These are phyloP conservation scores for Melieria omissa DNA, from an alignment of 2,888 invertebrate genomes.

Conservation along the genomic window DNA sequence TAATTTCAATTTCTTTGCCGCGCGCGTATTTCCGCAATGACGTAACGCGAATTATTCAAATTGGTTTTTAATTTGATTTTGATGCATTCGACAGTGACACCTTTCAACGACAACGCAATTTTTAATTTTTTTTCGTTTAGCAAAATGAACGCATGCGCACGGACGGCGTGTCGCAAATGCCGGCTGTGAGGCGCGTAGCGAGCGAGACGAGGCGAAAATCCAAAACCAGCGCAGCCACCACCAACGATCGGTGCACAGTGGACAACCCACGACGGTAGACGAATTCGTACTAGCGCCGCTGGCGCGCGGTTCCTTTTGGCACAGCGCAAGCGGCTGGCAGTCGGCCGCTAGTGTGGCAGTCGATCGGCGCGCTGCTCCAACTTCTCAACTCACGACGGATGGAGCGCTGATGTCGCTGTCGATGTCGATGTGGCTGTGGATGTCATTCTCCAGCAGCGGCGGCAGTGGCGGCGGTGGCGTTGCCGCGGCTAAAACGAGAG, in stretches of 20 bases:
- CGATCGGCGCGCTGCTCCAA: constrained; percentile 10
- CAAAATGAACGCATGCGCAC: constrained; percentile 17
- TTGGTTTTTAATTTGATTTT: constrained; percentile 29
- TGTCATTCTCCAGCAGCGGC: background rate
- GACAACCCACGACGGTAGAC: constrained; percentile 47
- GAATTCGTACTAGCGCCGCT: constrained; percentile 46
- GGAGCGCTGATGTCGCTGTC: background rate
- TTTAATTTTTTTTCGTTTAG: constrained; percentile 41
- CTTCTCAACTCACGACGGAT: background rate
- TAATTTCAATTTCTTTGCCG: constrained; percentile 8
- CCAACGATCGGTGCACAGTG: constrained; percentile 22
- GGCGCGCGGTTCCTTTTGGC: constrained; percentile 46
- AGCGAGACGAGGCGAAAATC: background rate
- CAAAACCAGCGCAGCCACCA: background rate
- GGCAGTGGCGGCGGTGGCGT: constrained; percentile 11
- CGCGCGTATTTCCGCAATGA: constrained; percentile 12
- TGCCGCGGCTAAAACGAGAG: constrained; percentile 36
- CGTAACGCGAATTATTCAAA: too few relatives aligned
- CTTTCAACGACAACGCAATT: too few relatives aligned
- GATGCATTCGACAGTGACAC: constrained; percentile 21
- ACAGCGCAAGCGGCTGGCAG: constrained; percentile 38
- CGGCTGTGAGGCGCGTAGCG: too few relatives aligned
- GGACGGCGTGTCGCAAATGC: too few relatives aligned
- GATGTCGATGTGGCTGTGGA: background rate
- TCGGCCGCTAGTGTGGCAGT: constrained; percentile 4